Conservation (phyloP, 2,888 invertebrate species). For the Trissolcus brochymenae region DNA sequence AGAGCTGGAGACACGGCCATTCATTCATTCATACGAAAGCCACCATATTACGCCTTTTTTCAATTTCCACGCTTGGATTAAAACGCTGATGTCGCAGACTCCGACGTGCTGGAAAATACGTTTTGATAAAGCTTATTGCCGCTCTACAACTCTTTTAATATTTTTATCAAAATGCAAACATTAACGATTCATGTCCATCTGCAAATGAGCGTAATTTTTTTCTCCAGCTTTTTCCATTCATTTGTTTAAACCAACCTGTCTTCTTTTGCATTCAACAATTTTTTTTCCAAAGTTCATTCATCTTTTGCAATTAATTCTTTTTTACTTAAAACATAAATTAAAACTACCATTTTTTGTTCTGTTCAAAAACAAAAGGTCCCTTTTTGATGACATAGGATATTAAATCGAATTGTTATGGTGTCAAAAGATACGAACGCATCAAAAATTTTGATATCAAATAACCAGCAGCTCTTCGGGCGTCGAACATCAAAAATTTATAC, state of each 20-base stretch:
- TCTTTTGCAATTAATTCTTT: no score
- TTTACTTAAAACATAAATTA: no score
- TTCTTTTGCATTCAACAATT: no score
- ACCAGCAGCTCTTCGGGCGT: background rate
- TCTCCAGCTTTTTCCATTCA: no score
- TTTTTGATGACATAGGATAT: no score
- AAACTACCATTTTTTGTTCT: no score
- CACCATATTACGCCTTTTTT: constrained; percentile 62
- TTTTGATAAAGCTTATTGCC: constrained; percentile 59
- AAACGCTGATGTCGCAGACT: constrained; percentile 58
- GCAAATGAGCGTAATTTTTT: constrained; percentile 23
- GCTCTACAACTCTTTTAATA: constrained; percentile 42
- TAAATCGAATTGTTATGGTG: background rate
- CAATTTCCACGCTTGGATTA: constrained; percentile 64
- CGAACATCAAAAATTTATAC: constrained; percentile 13
- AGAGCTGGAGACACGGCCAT: constrained; percentile 54
- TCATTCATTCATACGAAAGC: constrained; percentile 56
- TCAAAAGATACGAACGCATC: background rate
- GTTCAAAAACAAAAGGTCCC: no score
- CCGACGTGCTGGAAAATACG: constrained; percentile 58
- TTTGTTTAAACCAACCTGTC: no score
- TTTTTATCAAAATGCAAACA: constrained; percentile 46
- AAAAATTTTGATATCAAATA: background rate
- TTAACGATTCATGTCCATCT: constrained; percentile 24
- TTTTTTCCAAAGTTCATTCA: no score